phyloP scores from a whole-genome alignment of 37 sponge, comb jelly and placozoan species.

The Eunapius fragilis region DNA sequence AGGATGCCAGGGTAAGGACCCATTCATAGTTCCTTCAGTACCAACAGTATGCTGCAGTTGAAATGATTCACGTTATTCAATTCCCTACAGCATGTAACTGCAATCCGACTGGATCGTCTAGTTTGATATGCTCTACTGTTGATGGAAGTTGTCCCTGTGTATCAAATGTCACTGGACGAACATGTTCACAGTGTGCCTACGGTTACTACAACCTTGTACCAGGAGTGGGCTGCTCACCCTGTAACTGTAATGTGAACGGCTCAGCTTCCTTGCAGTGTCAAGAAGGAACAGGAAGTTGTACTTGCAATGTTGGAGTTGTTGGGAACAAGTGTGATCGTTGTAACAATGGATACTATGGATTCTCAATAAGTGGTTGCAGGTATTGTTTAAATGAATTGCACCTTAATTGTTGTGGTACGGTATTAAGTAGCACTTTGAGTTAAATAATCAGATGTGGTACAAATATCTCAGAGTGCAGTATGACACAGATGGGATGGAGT shows the following conservation, averaged over 20 bases:
- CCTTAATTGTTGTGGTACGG: no score
- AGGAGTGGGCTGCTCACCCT: constrained; percentile 36
- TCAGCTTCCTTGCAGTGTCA: constrained; percentile 38
- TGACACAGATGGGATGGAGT: no score
- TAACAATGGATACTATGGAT: constrained; percentile 46
- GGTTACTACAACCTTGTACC: constrained; percentile 29
- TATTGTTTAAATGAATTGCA: constrained; percentile 4
- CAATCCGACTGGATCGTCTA: background rate
- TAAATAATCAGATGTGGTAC: no score
- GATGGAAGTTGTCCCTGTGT: constrained; percentile 74
- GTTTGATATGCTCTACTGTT: constrained; percentile 39
- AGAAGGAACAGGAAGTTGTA: constrained; percentile 50
- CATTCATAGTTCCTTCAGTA: no score
- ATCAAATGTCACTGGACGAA: constrained; percentile 42
- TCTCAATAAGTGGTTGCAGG: constrained; percentile 67
- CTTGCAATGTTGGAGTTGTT: constrained; percentile 70
- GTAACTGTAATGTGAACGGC: constrained; percentile 56
- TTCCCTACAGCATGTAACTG: constrained; percentile 20
- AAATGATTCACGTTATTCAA: background rate
- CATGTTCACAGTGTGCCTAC: constrained; percentile 48
- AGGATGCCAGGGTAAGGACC: constrained; percentile 66
- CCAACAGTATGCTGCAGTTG: no score
- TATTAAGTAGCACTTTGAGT: no score
- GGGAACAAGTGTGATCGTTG: constrained; percentile 69
- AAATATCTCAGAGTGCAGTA: background rate